These are phyloP conservation scores for Parnassius smintheus DNA, from an alignment of 2,888 invertebrate genomes.

Conservation along the genomic window DNA sequence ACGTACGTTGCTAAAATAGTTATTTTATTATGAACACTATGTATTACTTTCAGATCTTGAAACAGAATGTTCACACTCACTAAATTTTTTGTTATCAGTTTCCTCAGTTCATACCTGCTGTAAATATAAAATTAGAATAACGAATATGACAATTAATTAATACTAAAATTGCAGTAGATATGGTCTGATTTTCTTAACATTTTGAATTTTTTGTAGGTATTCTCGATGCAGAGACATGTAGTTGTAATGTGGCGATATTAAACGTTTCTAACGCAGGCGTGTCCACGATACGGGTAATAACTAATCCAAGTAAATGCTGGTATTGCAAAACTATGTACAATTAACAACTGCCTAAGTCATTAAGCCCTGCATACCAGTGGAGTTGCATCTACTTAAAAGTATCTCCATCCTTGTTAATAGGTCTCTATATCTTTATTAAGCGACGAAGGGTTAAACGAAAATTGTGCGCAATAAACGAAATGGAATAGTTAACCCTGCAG, in stretches of 20 bases:
- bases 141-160: too few species aligned
- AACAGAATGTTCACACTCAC: too few species aligned
- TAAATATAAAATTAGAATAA: too few species aligned
- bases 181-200: too few species aligned
- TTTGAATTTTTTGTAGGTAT: too few species aligned
- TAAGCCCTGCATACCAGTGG: slow-evolving; percentile 31
- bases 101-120: too few species aligned
- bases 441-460: slow-evolving; percentile 68
- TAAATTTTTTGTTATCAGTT: too few species aligned
- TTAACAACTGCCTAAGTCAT: slow-evolving; percentile 24
- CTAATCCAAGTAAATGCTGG: slow-evolving; percentile 39
- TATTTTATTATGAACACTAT: too few species aligned
- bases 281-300: slow-evolving; percentile 39
- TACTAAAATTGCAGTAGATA: too few species aligned
- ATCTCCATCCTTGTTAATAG: slow-evolving; percentile 61
- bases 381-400: slow-evolving; percentile 55
- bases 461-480: slow-evolving; percentile 78
- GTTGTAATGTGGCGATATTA: slow-evolving; percentile 8
- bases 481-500: slow-evolving; percentile 80
- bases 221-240: slow-evolving; percentile 2
- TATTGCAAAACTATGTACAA: slow-evolving; percentile 32
- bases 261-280: slow-evolving; percentile 24
- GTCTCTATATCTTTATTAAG: slow-evolving; percentile 76
- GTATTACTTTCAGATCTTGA: too few species aligned
- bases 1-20: too few species aligned